These are phyloP conservation scores for Encarsia formosa DNA, from an alignment of 2,888 invertebrate genomes.

Conservation along the genomic window DNA sequence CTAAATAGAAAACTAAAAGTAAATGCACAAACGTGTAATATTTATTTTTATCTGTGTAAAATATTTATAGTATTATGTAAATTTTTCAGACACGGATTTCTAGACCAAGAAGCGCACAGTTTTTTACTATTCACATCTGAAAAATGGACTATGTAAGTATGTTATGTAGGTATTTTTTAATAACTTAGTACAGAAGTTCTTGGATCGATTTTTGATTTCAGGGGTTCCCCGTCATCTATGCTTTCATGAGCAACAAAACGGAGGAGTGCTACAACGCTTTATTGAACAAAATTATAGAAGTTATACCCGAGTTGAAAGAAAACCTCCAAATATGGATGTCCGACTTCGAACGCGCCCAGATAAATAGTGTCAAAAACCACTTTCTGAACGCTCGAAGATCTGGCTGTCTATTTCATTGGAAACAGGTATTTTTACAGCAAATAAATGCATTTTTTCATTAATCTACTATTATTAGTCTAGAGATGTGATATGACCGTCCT, in stretches of 20 bases:
- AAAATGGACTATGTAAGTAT: neutral
- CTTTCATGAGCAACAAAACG: neutral
- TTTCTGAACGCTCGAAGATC: conserved; percentile 1
- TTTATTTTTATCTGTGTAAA: no score
- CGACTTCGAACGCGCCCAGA: conserved; percentile 2
- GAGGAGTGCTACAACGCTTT: neutral
- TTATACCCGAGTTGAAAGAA: neutral
- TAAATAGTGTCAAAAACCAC: neutral
- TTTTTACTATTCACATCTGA: neutral
- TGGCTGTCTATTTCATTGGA: neutral
- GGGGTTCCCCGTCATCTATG: neutral
- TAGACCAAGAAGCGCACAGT: no score
- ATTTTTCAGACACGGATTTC: no score
- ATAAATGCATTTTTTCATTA: no score
- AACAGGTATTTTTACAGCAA: conserved; percentile 1
- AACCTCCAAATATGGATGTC: neutral
- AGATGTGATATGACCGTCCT: no score
- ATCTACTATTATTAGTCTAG: no score
- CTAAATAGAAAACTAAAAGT: no score
- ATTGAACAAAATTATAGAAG: neutral
- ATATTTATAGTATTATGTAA: no score
- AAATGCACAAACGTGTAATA: no score
- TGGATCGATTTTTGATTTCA: neutral
- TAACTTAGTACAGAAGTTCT: no score
- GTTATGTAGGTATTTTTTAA: neutral